Percentiles rank a stretch among this genome's conserved stretches.
Evolutionary conservation across 2,113 vertebrate genomes (phyloP).

Genomic region (Elephas maximus): DNA sequence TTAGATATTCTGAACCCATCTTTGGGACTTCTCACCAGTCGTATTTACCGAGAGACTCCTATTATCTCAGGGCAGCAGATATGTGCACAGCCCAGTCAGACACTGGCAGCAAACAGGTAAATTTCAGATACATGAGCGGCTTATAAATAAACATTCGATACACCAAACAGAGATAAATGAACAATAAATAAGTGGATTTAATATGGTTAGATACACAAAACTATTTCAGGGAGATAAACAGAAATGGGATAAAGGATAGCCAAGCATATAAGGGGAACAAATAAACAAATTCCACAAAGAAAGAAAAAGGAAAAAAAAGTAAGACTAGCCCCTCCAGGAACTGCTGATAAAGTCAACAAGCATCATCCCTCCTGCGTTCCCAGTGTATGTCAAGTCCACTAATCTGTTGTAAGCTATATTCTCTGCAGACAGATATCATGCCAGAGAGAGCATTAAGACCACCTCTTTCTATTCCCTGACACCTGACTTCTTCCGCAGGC

Average conservation of each 20-base stretch:
- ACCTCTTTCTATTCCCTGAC: conserved; percentile 88
- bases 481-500: conserved; percentile 83
- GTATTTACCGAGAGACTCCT: conserved; percentile 68
- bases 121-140: conserved; percentile 77
- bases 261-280: conserved; percentile 75
- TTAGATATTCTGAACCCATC: conserved; percentile 54
- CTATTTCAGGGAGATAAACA: conserved; percentile 83
- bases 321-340: conserved; percentile 87
- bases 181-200: conserved; percentile 78
- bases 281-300: conserved; percentile 84
- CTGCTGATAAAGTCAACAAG: conserved; percentile 87
- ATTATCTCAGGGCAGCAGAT: conserved; percentile 49
- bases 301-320: conserved; percentile 55
- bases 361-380: conserved; percentile 83
- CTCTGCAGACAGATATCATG: conserved; percentile 87
- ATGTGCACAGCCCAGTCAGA: background rate
- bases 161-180: conserved; percentile 75
- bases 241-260: conserved; percentile 73
- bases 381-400: conserved; percentile 84
- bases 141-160: conserved; percentile 85
- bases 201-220: conserved; percentile 84
- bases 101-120: conserved; percentile 63
- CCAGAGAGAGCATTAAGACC: conserved; percentile 86
- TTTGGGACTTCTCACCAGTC: conserved; percentile 54
- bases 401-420: conserved; percentile 89